phyloP scores from a whole-genome alignment of 2,888 invertebrate species.

The Diogma glabrata region DNA sequence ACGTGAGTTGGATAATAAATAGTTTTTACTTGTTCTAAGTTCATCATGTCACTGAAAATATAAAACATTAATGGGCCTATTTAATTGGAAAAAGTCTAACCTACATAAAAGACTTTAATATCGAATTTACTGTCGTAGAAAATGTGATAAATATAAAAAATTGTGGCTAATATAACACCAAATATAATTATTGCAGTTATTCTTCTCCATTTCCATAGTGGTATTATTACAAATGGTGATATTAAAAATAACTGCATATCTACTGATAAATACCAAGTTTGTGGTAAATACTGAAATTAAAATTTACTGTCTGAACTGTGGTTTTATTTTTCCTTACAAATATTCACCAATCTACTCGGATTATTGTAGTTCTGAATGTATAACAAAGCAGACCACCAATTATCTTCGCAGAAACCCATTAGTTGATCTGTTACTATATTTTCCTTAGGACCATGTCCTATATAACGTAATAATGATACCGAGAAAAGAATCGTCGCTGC shows the following conservation, averaged over 20 bases:
- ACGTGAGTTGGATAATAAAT: constrained; percentile 25
- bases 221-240: constrained; percentile 42
- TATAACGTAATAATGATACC: constrained; percentile 33
- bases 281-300: constrained; percentile 37
- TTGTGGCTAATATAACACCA: too few species aligned
- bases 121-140: too few species aligned
- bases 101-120: too few species aligned
- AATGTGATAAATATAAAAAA: too few species aligned
- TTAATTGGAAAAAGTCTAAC: too few species aligned
- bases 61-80: too few species aligned
- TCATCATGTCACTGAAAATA: not conserved
- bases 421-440: not conserved
- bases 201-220: constrained; percentile 30
- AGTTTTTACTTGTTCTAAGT: constrained; percentile 10
- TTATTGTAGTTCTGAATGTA: constrained; percentile 31
- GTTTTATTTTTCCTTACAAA: too few species aligned
- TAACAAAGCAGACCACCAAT: constrained; percentile 31
- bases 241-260: constrained; percentile 46
- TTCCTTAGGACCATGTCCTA: constrained; percentile 37
- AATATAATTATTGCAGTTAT: too few species aligned
- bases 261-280: constrained; percentile 47
- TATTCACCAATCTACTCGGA: constrained; percentile 19
- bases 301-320: not conserved
- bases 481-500: constrained; percentile 35
- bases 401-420: constrained; percentile 23